A percentile compares a stretch with the other conserved stretches of the same genome.
phyloP scores from a whole-genome alignment of 2,888 invertebrate genomes.

The Drosophila barbarae region DNA sequence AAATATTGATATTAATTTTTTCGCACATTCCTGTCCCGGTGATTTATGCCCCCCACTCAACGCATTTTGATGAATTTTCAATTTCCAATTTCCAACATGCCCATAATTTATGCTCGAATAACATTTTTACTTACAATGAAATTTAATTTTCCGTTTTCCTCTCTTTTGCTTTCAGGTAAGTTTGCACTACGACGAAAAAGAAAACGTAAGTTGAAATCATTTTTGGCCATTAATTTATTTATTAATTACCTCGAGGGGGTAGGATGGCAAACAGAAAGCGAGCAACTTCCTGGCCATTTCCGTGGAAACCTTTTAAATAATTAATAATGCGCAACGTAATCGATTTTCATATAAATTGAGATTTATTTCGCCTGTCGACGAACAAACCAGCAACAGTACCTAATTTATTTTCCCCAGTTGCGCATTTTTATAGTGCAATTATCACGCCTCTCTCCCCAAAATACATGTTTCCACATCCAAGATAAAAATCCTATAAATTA shows the following conservation, averaged over 20 bases:
- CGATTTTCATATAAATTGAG: constrained; percentile 75
- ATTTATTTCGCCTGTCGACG: constrained; percentile 55
- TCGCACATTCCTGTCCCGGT: constrained; percentile 26
- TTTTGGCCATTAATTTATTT: constrained; percentile 44
- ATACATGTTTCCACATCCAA: constrained; percentile 29
- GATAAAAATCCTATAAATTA: constrained; percentile 71
- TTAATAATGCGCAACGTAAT: constrained; percentile 62
- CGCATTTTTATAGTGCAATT: constrained; percentile 70
- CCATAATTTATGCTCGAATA: constrained; percentile 27
- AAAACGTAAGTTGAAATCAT: constrained; percentile 69
- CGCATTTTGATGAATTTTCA: constrained; percentile 40
- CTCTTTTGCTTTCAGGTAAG: constrained; percentile 67
- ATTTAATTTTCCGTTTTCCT: constrained; percentile 37
- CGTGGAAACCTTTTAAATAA: constrained; percentile 59
- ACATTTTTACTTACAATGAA: constrained; percentile 25
- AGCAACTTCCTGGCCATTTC: constrained; percentile 47
- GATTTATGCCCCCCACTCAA: constrained; percentile 47
- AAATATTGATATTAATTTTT: constrained; percentile 37
- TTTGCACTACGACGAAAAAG: constrained; percentile 74
- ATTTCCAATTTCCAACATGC: constrained; percentile 42
- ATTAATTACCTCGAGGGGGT: constrained; percentile 39
- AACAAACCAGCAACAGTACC: constrained; percentile 21
- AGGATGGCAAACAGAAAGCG: constrained; percentile 8
- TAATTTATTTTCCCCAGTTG: constrained; percentile 65
- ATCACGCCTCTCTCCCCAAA: constrained; percentile 50